Conservation (phyloP, 92 coral and sea anemone genomes). For the Phenganax marumi region DNA sequence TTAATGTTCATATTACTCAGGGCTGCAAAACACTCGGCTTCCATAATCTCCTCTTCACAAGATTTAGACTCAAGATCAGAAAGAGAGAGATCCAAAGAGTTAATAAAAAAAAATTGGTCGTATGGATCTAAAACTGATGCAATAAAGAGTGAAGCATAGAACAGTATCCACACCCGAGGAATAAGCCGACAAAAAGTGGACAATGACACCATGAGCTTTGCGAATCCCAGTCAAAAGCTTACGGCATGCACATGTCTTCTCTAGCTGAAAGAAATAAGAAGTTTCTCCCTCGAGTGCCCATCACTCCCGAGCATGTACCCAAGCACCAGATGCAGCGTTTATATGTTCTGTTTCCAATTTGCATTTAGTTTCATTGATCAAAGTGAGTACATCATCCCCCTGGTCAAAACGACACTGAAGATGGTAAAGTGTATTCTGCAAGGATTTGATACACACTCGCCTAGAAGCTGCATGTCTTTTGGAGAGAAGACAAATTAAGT, state of each 20-base stretch:
- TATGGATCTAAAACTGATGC: not conserved
- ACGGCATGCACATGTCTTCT: not conserved
- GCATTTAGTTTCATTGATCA: not conserved
- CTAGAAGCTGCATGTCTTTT: not conserved
- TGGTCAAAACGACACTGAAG: not conserved
- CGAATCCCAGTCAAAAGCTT: not conserved
- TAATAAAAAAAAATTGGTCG: not conserved
- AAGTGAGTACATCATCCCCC: not conserved
- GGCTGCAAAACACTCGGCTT: not conserved
- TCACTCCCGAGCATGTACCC: constrained; percentile 17
- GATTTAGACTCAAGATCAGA: not conserved
- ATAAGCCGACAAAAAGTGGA: not conserved
- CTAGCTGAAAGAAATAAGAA: constrained; percentile 23
- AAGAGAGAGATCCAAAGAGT: not conserved
- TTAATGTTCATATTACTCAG: not conserved
- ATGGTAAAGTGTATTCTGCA: not conserved
- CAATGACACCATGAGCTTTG: not conserved
- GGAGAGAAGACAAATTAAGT: not conserved
- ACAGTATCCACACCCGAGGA: not conserved
- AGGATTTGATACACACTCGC: not conserved
- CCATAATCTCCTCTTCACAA: no score
- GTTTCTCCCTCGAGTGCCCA: constrained; percentile 51
- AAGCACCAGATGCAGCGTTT: constrained; percentile 15
- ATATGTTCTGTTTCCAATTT: not conserved
- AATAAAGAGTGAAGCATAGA: not conserved